Evolutionary conservation across 1,140 invertebrate genomes (phyloP).

Genomic region (Cephus cinctus): DNA sequence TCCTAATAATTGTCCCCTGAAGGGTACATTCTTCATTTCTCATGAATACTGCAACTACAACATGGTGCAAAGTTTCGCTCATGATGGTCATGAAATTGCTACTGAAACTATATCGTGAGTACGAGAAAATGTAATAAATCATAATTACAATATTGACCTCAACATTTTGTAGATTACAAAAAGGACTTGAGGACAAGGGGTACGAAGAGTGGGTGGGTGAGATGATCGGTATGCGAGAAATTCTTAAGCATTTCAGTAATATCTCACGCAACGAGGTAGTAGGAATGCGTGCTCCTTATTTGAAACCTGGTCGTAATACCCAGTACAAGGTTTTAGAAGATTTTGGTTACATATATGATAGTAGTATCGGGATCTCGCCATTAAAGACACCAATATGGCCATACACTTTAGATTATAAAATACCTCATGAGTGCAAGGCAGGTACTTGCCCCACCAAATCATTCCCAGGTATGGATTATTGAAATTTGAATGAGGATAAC

Average conservation of each 20-base stretch:
- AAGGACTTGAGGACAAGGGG: constrained; percentile 81
- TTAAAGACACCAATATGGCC: constrained; percentile 86
- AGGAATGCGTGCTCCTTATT: constrained; percentile 85
- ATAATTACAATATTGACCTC: constrained; percentile 22
- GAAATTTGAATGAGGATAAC: constrained; percentile 19
- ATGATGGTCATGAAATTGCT: constrained; percentile 88
- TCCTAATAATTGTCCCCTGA: constrained; percentile 87
- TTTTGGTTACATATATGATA: constrained; percentile 90
- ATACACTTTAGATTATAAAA: constrained; percentile 89
- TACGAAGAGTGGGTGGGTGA: constrained; percentile 91
- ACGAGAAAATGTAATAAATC: too few species aligned
- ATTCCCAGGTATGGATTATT: constrained; percentile 87
- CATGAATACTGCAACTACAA: constrained; percentile 95
- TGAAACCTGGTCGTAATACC: constrained; percentile 87
- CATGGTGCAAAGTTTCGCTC: constrained; percentile 84
- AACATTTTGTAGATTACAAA: constrained; percentile 60
- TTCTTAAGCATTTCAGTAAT: constrained; percentile 79
- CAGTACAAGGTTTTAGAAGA: constrained; percentile 91
- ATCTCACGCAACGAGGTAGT: constrained; percentile 79
- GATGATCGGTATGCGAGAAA: constrained; percentile 92
- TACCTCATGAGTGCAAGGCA: constrained; percentile 88
- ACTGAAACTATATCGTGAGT: constrained; percentile 84
- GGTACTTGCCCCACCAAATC: constrained; percentile 88
- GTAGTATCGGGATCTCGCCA: constrained; percentile 85
- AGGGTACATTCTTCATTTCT: constrained; percentile 91